phyloP scores from a whole-genome alignment of 2,888 invertebrate genomes.

The Ormyrus labotus region DNA sequence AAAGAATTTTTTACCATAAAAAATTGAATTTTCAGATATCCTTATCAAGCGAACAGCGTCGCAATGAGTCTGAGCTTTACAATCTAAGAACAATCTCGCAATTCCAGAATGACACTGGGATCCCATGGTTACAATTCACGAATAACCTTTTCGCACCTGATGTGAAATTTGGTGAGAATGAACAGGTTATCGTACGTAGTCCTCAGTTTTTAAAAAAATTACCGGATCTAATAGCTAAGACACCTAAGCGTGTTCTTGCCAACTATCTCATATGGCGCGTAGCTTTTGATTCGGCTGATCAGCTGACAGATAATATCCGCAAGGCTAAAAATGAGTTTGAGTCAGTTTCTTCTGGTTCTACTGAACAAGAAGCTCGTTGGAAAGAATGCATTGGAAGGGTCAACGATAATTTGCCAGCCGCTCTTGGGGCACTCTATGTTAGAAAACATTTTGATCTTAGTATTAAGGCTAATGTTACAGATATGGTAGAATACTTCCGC shows the following conservation, averaged over 20 bases:
- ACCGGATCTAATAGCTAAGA: slow-evolving; percentile 74
- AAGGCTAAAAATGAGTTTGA: neutral
- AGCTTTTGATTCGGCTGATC: neutral
- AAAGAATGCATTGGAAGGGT: neutral
- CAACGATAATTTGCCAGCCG: neutral
- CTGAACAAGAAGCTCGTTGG: neutral
- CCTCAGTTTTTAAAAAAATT: slow-evolving; percentile 87
- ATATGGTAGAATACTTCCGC: neutral
- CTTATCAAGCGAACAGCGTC: slow-evolving; percentile 88
- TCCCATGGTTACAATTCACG: slow-evolving; percentile 89
- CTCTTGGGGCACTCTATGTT: neutral
- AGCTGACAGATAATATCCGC: neutral
- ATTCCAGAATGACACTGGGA: slow-evolving; percentile 86
- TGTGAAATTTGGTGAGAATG: slow-evolving; percentile 80
- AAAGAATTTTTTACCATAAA: neutral
- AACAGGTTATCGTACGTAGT: slow-evolving; percentile 89
- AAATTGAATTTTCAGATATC: slow-evolving; percentile 61
- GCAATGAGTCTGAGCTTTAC: slow-evolving; percentile 92
- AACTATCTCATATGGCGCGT: neutral
- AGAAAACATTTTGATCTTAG: neutral
- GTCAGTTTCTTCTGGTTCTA: neutral
- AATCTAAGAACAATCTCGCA: slow-evolving; percentile 90
- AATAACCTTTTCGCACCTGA: slow-evolving; percentile 85
- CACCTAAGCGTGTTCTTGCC: neutral
- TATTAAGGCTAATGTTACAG: neutral